Evolutionary conservation across 2,888 invertebrate genomes (phyloP).

Genomic region (Gasteruption jaculator): DNA sequence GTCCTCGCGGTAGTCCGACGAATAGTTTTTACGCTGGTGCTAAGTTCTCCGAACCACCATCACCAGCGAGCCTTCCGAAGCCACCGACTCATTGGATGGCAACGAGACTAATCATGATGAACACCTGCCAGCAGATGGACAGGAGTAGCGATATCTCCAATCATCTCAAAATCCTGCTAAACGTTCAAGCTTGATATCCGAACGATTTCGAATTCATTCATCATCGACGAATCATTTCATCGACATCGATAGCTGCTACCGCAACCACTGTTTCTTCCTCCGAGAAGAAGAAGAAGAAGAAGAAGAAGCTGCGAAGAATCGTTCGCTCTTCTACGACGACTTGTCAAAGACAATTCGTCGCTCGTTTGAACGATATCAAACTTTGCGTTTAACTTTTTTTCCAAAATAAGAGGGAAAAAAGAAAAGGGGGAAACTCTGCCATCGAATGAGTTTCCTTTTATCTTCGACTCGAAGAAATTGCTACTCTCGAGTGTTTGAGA

Average conservation of each 20-base stretch:
- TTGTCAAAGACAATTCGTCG: too few relatives aligned
- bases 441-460: too few relatives aligned
- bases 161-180: slow-evolving; percentile 45
- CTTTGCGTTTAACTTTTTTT: too few relatives aligned
- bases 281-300: slow-evolving; percentile 24
- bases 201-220: slow-evolving; percentile 15
- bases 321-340: too few relatives aligned
- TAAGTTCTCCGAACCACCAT: slow-evolving; percentile 79
- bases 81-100: slow-evolving; percentile 76
- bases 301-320: too few relatives aligned
- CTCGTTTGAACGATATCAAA: too few relatives aligned
- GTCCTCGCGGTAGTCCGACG: slow-evolving; percentile 46
- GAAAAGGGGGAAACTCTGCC: too few relatives aligned
- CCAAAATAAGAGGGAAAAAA: too few relatives aligned
- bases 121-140: slow-evolving; percentile 33
- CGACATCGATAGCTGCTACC: too few relatives aligned
- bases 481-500: too few relatives aligned
- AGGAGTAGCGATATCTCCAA: slow-evolving; percentile 36
- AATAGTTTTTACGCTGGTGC: slow-evolving; percentile 61
- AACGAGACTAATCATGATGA: slow-evolving; percentile 29
- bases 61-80: slow-evolving; percentile 72
- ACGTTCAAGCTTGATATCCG: slow-evolving; percentile 46
- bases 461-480: too few relatives aligned
- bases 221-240: too few relatives aligned
- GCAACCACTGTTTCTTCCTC: slow-evolving; percentile 26